Base-by-base conservation (phyloP, 2,113 vertebrate genomes). In the Cephalopholis sonnerati region DNA sequence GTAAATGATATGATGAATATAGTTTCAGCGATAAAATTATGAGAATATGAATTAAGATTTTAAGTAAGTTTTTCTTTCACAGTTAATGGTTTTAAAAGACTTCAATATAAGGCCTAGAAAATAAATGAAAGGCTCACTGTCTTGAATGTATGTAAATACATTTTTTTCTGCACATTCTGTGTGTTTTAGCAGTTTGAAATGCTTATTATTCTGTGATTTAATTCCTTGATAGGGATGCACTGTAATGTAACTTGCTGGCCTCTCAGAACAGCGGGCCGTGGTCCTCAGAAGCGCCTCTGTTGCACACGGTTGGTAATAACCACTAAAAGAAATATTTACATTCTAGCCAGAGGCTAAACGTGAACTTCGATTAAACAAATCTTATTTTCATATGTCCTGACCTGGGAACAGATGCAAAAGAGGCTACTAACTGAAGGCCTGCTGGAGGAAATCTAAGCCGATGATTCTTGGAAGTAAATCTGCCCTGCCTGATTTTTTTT, bases 311-410 rank as follows among this genome's bases (percentile, higher is more conserved):
- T 3, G 24, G 44, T 53, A 29, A 67, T 32, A 41, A 65, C 18
- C 48, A 62, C 13, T 27, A 24, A 64, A 50, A 69, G 3, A 82
- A 24, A 32, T 17, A 79, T 89, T 85, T 82, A 50, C 71, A 84
- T 83, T 48, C 18, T 1, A 6, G 39, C 81, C 67, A 25, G 50
- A 71, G 85, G 89, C 74, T 86, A 82, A 89, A 90, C 84, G 74
- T 59, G 15, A 77, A 68, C 24, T 69, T 71, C 57, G 48, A 83
- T 83, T 77, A 89, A 74, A 88, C 87, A 86, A 83, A 86, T 88
- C 10, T 70, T 61, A 82, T 90, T 92, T 90, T 66, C 81, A 79
- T 84, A 69, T 29, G 68, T 58, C 51, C 77, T 50, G 44, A 74
- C 46, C 24, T 20, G n/a, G 39, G 12, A 57, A 8, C 65, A 32